A percentile compares a stretch with the other conserved stretches of the same genome.
phyloP scores from a whole-genome alignment of 2,113 vertebrate species.

The Mola mola region DNA sequence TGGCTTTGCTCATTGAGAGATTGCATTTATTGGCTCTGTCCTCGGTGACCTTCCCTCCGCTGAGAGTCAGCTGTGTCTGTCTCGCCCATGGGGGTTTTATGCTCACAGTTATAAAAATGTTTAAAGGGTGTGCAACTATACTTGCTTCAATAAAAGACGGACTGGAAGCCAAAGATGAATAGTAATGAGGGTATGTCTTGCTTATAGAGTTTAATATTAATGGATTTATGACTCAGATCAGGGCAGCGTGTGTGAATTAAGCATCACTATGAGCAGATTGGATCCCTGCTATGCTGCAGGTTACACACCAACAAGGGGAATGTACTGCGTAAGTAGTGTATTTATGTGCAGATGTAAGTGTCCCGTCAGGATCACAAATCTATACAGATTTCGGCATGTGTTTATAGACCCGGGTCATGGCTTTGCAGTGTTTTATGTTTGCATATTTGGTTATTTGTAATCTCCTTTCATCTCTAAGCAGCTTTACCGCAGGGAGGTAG shows the following conservation, averaged over 20 bases:
- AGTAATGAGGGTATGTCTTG: neutral
- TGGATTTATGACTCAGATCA: conserved; percentile 19
- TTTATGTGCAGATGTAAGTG: conserved; percentile 25
- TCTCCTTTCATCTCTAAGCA: conserved; percentile 69
- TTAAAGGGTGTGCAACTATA: neutral
- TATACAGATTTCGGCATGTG: conserved; percentile 29
- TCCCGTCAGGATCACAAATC: conserved; percentile 19
- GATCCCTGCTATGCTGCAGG: conserved; percentile 30
- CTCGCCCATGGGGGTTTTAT: conserved; percentile 27
- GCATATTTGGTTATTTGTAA: conserved; percentile 57
- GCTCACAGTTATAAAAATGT: conserved; percentile 20
- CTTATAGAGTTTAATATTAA: conserved; percentile 12
- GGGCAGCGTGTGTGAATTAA: neutral
- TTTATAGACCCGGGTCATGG: conserved; percentile 7
- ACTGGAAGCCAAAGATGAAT: neutral
- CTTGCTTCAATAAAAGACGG: neutral
- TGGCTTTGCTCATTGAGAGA: conserved; percentile 53
- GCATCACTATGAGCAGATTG: conserved; percentile 8
- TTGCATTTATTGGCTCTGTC: conserved; percentile 34
- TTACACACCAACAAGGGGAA: conserved; percentile 6
- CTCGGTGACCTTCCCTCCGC: conserved; percentile 48
- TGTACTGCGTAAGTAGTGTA: conserved; percentile 19
- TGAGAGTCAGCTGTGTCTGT: conserved; percentile 57
- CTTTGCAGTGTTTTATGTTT: conserved; percentile 60
- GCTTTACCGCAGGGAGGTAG: conserved; percentile 46